These are phyloP conservation scores for Philopotamus ludificatus DNA, from an alignment of 1,140 invertebrate species.

Conservation along the genomic window DNA sequence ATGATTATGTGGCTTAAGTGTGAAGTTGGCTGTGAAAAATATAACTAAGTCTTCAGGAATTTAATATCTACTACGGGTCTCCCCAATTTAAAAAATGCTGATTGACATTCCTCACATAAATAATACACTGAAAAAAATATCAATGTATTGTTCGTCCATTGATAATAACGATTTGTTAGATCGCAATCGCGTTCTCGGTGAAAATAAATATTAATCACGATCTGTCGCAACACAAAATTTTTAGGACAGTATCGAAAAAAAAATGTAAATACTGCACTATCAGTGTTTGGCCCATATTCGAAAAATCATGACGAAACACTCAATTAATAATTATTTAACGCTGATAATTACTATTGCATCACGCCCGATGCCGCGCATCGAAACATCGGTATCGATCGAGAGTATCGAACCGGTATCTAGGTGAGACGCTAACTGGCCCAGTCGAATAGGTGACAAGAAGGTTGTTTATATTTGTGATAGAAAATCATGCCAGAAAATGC, in stretches of 20 bases:
- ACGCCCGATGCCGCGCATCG: neutral
- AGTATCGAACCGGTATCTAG: slow-evolving; percentile 12
- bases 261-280: neutral
- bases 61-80: no score
- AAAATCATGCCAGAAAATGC: slow-evolving; percentile 19
- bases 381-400: neutral
- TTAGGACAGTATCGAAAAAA: neutral
- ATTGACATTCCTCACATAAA: no score
- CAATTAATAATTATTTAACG: neutral
- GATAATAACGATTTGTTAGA: no score
- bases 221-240: neutral
- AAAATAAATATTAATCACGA: neutral
- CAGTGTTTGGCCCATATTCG: neutral
- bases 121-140: no score
- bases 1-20: no score
- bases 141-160: no score
- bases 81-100: no score
- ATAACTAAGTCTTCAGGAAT: no score
- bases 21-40: no score
- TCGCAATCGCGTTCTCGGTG: no score
- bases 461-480: slow-evolving; percentile 32
- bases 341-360: neutral
- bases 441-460: slow-evolving; percentile 27
- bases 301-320: neutral
- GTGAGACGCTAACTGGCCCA: slow-evolving; percentile 24